These are phyloP conservation scores for Botia kubotai DNA, from an alignment of 2,797 vertebrate species.

Conservation along the genomic window DNA sequence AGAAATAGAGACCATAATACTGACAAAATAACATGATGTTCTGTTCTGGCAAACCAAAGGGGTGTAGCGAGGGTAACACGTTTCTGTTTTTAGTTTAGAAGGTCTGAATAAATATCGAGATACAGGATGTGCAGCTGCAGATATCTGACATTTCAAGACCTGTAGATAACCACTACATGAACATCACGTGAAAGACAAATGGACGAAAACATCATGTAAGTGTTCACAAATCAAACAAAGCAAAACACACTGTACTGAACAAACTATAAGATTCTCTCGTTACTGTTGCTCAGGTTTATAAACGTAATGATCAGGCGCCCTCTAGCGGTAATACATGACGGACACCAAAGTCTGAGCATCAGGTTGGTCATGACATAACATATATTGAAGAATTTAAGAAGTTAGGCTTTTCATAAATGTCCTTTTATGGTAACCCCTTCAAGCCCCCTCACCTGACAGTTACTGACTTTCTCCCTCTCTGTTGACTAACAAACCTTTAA, in stretches of 20 bases:
- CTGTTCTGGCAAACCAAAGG: neutral
- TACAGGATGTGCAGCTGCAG: neutral
- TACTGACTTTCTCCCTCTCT: no score
- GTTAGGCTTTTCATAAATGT: neutral
- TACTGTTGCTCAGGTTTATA: no score
- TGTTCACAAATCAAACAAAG: neutral
- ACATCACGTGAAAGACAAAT: neutral
- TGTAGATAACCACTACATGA: neutral
- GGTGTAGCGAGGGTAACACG: neutral
- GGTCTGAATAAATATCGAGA: neutral
- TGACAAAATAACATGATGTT: slow-evolving; percentile 55
- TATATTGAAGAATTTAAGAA: neutral
- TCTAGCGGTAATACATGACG: slow-evolving; percentile 63
- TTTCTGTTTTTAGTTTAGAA: neutral
- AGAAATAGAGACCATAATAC: slow-evolving; percentile 68
- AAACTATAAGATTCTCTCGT: no score
- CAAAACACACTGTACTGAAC: neutral
- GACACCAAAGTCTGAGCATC: neutral
- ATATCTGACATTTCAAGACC: neutral
- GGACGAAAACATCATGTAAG: neutral
- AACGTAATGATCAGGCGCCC: slow-evolving; percentile 61
- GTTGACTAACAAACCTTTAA: neutral
- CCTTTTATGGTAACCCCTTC: neutral
- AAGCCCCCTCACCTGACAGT: neutral
- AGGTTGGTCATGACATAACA: neutral